Evolutionary conservation across 2,888 invertebrate species (phyloP).

Genomic region (Camponotus fellah): DNA sequence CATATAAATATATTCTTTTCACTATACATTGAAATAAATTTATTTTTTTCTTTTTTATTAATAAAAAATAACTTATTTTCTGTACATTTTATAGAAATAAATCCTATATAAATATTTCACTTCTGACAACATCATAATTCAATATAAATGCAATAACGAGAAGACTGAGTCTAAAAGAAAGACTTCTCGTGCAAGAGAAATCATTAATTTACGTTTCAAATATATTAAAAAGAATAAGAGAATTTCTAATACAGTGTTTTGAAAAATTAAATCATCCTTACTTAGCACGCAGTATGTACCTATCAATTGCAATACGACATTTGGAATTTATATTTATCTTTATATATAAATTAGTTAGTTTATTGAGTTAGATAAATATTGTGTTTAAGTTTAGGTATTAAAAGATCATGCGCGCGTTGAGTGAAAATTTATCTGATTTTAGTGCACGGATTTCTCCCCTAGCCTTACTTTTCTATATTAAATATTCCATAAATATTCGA

Average conservation of each 20-base stretch:
- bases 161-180: conserved; percentile 7
- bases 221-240: neutral
- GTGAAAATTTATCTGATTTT: conserved; percentile 31
- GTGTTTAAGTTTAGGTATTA: conserved; percentile 35
- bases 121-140: neutral
- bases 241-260: neutral
- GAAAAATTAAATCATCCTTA: conserved; percentile 13
- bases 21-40: neutral
- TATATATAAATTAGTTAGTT: neutral
- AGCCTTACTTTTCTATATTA: conserved; percentile 24
- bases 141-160: neutral
- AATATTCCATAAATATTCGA: conserved; percentile 44
- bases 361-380: conserved; percentile 12
- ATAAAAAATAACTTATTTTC: neutral
- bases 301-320: conserved; percentile 12
- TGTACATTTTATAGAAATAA: conserved; percentile 11
- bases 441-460: conserved; percentile 15
- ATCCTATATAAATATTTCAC: neutral
- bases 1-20: neutral
- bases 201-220: conserved; percentile 11
- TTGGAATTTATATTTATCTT: neutral
- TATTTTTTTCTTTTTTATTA: neutral
- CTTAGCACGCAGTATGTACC: conserved; percentile 7
- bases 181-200: neutral
- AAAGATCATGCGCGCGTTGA: conserved; percentile 13